Evolutionary conservation across 2,113 vertebrate genomes (phyloP).

Genomic region (Rhipidura dahli): DNA sequence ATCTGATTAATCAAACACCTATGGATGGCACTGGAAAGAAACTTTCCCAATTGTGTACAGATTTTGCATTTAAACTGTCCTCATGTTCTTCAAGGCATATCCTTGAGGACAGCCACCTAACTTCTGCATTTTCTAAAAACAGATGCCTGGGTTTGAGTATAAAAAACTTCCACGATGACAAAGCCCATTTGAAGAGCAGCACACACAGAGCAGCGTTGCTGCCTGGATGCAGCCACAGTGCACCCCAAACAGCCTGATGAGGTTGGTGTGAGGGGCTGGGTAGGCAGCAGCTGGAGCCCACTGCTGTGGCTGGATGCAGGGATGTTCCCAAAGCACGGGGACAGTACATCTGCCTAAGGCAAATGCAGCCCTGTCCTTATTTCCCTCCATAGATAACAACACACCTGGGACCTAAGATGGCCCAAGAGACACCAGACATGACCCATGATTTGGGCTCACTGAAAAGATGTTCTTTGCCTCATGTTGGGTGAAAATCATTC

Average conservation of each 20-base stretch:
- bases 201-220: fast-evolving
- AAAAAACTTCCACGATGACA: not conserved
- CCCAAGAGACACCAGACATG: fast-evolving
- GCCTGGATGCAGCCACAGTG: fast-evolving
- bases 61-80: not conserved
- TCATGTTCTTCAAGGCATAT: not conserved
- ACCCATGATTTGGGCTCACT: not conserved
- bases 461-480: not conserved
- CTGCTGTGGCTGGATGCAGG: not conserved
- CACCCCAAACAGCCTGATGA: not conserved
- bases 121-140: not conserved
- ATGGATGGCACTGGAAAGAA: not conserved
- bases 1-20: not conserved
- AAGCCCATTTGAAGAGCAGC: not conserved
- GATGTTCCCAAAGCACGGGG: not conserved
- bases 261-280: not conserved
- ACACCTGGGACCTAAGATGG: not conserved
- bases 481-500: not conserved
- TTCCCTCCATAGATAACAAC: not conserved
- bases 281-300: not conserved
- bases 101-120: not conserved
- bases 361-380: fast-evolving
- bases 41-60: not conserved
- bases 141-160: not conserved
- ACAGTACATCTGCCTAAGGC: fast-evolving